Base-by-base conservation (phyloP, 2,888 invertebrate species). In the Lacanobia oleracea region DNA sequence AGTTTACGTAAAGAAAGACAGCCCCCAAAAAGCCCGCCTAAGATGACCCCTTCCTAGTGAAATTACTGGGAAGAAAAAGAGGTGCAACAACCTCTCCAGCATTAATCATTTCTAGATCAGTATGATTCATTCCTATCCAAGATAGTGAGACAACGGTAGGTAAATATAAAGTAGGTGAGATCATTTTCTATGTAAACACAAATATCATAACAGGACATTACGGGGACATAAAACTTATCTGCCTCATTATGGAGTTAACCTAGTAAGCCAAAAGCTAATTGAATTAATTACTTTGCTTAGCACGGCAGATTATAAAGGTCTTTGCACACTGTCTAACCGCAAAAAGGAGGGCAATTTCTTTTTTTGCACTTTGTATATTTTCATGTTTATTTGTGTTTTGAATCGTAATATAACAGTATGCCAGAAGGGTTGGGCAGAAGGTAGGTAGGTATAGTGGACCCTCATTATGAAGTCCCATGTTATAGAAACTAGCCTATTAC, bases 271-370 rank as follows among this genome's bases (percentile, higher is more conserved):
- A 75, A 56, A n/a, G 21, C 45, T 66, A 65, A 75, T 65, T 56
- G 4, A 56, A 75, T 75, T 65, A 75, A 75, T 75, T 33, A 65
- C 48, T 56, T 75, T 66, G 27, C 33, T 33, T 51, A 10, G 12
- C 54, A 48, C 27, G 1, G 6, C 9, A 23, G 56, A 33, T 50
- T 65, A 10, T 43, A 75, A 50, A 75, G 48, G 23, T 5, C 48
- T 50, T 56, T 33, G 40, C 7, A 7, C 16, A 56, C 65, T 48
- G 16, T 45, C 16, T 63, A 18, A 27, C 7, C 27, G 27, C 21
- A 45, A 16, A 14, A 45, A 1, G 18, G 27, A 27, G 27, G 27
- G n/a, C n/a, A n/a, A n/a, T 37, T 18, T 45, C 18, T 2, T 48
- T 48, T 48, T 48, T 7, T 18, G 18, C 6, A 18, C 18, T 18